A percentile compares a stretch with the other conserved stretches of the same genome.
Conservation (phyloP, 2,888 invertebrate species). For the Tuberolachnus salignus region DNA sequence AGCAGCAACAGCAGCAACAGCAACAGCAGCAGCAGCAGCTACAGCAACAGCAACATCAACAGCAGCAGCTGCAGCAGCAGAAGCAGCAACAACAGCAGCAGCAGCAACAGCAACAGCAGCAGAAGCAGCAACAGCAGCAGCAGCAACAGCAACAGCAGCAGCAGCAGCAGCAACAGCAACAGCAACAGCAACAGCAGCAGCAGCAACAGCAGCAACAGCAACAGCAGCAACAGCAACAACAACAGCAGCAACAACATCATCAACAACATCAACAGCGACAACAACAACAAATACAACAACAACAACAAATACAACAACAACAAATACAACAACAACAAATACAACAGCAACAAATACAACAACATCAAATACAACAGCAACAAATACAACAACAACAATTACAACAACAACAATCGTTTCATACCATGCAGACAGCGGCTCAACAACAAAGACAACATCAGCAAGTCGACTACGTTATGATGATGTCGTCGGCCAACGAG, state of each 20-base stretch:
- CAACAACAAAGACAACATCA: conserved; percentile 20
- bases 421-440: conserved; percentile 27
- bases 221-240: neutral
- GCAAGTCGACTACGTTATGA: conserved; percentile 15
- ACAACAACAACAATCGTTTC: conserved; percentile 34
- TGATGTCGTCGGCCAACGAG: neutral
- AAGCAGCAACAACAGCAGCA: neutral
- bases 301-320: conserved; percentile 12
- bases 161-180: neutral
- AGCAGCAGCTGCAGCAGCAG: neutral
- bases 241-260: neutral
- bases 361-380: neutral
- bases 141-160: neutral
- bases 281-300: neutral
- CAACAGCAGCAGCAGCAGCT: neutral
- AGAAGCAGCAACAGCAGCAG: neutral
- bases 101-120: neutral
- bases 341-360: neutral
- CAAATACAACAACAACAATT: neutral
- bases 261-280: neutral
- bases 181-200: neutral
- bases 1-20: neutral
- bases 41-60: neutral
- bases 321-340: too few species aligned
- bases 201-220: neutral